Base-by-base conservation (phyloP, 2,797 vertebrate genomes). In the Gouania willdenowi region DNA sequence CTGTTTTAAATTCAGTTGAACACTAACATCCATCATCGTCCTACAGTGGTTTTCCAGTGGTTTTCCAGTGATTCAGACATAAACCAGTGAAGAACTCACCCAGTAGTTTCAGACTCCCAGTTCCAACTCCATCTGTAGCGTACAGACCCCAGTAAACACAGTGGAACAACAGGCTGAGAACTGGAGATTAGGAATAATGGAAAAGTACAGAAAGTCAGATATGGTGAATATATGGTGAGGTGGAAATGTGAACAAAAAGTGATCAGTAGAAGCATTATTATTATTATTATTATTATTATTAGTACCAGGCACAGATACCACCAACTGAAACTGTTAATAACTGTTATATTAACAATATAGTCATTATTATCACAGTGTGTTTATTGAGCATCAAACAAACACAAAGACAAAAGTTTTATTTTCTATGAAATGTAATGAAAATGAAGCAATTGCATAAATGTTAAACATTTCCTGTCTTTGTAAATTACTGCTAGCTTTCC, bases 131-230 rank as follows among this genome's bases (percentile, higher is more conserved):
- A 8, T 94, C 89, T 12, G 82, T 84, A 10, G 93, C 94, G 53
- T 96, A 95, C 50, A 93, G 88, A 32, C 93, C 92, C 93, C 93
- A 95, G 67, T 94, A 95, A 71, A 91, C 85, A 77, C 92, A 95
- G 74, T 94, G 93, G 75, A 94, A 93, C 64, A 94, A 83, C 68
- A 96, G 86, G 78, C 94, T 96, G 73, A 95, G 84, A 34, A 94
- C 94, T 95, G 68, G n/a, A n/a, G n/a, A 26, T 33, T 26, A 0
- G 16, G 28, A 8, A 37, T n/a, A 41, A 26, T n/a, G 34, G 24
- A 31, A 47, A 30, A 31, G 18, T 25, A 18, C 24, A 22, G 25
- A 23, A 33, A 25, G 24, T n/a, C 19, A 27, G 9, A 5, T 16
- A 34, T 6, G 11, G 8, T 9, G 22, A n/a, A n/a, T 19, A 18